These are phyloP conservation scores for Charaxes varanes DNA, from an alignment of 1,140 invertebrate genomes.

Conservation along the genomic window DNA sequence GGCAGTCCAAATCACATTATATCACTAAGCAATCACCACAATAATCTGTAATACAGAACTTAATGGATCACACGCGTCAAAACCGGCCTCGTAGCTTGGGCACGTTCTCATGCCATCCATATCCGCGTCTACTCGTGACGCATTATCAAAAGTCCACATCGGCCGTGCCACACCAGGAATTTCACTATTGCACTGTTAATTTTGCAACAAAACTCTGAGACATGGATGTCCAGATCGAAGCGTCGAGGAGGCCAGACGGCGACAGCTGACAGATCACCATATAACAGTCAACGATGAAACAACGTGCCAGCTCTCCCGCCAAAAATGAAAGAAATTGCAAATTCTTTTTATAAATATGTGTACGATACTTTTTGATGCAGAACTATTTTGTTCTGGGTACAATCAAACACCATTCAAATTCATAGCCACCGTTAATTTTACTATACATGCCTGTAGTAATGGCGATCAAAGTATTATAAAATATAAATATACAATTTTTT, in stretches of 20 bases:
- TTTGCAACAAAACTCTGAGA: conserved; percentile 43
- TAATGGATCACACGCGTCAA: conserved; percentile 60
- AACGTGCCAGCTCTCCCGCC: conserved; percentile 60
- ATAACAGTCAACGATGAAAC: conserved; percentile 45
- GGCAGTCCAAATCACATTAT: no score
- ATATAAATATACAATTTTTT: conserved; percentile 7
- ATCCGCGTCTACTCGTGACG: conserved; percentile 50
- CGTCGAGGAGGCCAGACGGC: conserved; percentile 51
- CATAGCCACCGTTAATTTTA: conserved; percentile 24
- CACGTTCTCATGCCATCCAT: conserved; percentile 63
- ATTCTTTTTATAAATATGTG: conserved; percentile 45
- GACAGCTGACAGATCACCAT: conserved; percentile 65
- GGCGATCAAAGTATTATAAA: conserved; percentile 33
- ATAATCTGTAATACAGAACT: no score
- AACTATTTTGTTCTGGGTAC: conserved; percentile 1
- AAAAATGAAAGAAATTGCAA: conserved; percentile 63
- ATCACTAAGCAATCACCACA: no score
- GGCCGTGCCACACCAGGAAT: conserved; percentile 42
- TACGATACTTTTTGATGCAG: conserved; percentile 15
- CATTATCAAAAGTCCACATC: conserved; percentile 61
- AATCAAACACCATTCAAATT: conserved; percentile 15
- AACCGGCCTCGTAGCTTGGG: conserved; percentile 62
- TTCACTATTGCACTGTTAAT: conserved; percentile 60
- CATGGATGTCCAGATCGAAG: conserved; percentile 34
- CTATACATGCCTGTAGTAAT: conserved; percentile 28